Percentiles rank a stretch among this genome's conserved stretches.
Evolutionary conservation across 2,797 vertebrate genomes (phyloP).

Genomic region (Cheirogaleus major): DNA sequence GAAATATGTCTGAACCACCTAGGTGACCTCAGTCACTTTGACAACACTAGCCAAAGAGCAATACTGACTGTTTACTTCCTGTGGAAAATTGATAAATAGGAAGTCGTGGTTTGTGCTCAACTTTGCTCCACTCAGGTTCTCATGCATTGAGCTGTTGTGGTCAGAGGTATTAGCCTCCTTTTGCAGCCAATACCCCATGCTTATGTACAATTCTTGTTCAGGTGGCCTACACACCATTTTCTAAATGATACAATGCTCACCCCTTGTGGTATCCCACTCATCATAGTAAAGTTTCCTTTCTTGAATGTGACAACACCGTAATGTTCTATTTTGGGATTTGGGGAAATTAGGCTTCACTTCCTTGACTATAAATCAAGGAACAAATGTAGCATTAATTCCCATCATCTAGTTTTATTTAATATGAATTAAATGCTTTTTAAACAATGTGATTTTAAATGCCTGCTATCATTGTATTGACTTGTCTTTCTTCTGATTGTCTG

Average conservation of each 20-base stretch:
- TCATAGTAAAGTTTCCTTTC: background rate
- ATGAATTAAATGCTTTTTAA: background rate
- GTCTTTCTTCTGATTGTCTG: background rate
- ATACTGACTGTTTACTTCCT: background rate
- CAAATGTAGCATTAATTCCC: background rate
- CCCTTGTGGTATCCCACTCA: background rate
- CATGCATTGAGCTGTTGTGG: background rate
- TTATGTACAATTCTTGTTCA: background rate
- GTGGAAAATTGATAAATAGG: background rate
- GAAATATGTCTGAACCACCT: constrained; percentile 34
- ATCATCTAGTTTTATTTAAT: background rate
- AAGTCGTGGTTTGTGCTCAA: background rate
- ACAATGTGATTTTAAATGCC: background rate
- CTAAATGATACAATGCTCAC: background rate
- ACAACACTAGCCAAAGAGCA: background rate
- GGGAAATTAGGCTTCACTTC: background rate
- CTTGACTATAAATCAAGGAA: background rate
- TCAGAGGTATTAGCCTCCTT: background rate
- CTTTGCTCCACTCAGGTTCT: background rate
- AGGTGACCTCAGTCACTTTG: background rate
- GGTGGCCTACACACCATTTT: background rate
- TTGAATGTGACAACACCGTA: background rate
- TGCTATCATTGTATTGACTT: background rate
- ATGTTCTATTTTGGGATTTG: background rate
- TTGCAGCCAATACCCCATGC: background rate